Evolutionary conservation across 2,888 invertebrate genomes (phyloP).

Genomic region (Callimorpha dominula): DNA sequence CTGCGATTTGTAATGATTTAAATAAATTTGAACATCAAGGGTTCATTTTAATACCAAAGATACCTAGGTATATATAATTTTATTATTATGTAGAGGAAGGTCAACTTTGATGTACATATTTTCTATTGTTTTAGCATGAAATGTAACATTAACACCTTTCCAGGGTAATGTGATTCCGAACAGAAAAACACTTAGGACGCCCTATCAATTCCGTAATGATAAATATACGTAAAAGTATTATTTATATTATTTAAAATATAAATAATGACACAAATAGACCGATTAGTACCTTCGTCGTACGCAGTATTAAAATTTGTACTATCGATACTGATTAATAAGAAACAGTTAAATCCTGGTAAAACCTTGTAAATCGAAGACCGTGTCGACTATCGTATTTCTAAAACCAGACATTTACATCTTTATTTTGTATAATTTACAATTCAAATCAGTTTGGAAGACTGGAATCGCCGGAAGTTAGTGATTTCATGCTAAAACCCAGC

Average conservation of each 20-base stretch:
- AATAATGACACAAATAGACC: too few species aligned
- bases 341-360: too few species aligned
- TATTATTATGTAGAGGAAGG: conserved; percentile 19
- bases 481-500: conserved; percentile 30
- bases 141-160: conserved; percentile 4
- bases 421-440: not conserved
- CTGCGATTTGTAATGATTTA: not conserved
- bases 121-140: conserved; percentile 33
- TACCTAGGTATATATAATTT: conserved; percentile 20
- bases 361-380: not conserved
- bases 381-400: too few species aligned
- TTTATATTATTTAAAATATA: too few species aligned
- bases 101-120: conserved; percentile 51
- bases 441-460: too few species aligned
- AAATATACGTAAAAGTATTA: too few species aligned
- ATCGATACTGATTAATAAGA: too few species aligned
- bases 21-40: not conserved
- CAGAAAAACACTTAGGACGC: too few species aligned
- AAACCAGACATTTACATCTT: too few species aligned
- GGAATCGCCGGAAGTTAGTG: not conserved
- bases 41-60: conserved; percentile 49
- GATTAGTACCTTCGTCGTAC: too few species aligned
- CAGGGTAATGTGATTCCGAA: not conserved
- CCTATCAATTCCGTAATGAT: too few species aligned
- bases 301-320: too few species aligned